These are phyloP conservation scores for Ivindomyrus marchei DNA, from an alignment of 2,113 vertebrate species.

Conservation along the genomic window DNA sequence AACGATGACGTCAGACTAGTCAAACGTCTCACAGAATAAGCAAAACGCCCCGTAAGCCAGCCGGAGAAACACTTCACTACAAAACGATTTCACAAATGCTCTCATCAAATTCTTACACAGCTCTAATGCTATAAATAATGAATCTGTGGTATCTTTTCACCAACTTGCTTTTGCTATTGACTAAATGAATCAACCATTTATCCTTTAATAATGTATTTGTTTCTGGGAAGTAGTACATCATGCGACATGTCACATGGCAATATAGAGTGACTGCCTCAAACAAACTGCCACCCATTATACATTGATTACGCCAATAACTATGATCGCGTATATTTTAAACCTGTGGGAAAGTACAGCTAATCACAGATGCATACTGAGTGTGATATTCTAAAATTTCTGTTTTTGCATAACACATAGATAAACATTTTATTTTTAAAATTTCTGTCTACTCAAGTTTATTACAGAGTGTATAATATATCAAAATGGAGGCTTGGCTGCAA, in stretches of 20 bases:
- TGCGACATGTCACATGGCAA: background rate
- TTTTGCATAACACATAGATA: background rate
- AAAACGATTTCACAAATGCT: background rate
- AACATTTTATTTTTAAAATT: background rate
- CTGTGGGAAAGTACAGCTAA: background rate
- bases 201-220: background rate
- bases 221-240: background rate
- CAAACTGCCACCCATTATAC: background rate
- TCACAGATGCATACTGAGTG: background rate
- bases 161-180: background rate
- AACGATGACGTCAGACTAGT: background rate
- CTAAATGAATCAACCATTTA: slow-evolving; percentile 1
- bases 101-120: background rate
- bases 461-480: background rate
- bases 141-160: background rate
- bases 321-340: background rate
- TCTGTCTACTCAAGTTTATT: background rate
- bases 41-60: background rate
- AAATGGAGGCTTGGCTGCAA: background rate
- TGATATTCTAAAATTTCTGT: background rate
- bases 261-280: background rate
- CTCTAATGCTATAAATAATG: background rate
- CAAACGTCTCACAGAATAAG: background rate
- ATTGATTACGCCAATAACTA: background rate
- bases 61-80: background rate